Conservation (phyloP, 2,888 invertebrate species). For the Actias luna region DNA sequence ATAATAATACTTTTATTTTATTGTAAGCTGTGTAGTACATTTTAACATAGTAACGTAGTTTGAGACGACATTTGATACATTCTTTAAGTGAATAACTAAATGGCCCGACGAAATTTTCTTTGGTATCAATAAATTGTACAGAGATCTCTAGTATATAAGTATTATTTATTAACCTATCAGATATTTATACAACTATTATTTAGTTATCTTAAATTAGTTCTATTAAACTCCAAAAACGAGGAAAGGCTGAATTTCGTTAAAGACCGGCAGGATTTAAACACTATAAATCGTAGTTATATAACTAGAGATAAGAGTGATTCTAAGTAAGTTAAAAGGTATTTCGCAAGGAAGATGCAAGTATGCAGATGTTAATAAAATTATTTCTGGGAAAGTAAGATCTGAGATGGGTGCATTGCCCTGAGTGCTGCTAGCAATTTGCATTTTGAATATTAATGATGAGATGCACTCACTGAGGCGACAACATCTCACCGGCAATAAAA, state of each 20-base stretch:
- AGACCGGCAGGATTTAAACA: background rate
- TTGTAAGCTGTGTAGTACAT: background rate
- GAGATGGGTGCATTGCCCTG: constrained; percentile 72
- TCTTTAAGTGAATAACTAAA: too few species aligned
- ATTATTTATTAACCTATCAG: too few species aligned
- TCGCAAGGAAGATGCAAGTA: constrained; percentile 56
- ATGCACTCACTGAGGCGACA: constrained; percentile 58
- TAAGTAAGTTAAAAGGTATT: constrained; percentile 58
- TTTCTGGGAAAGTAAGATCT: constrained; percentile 76
- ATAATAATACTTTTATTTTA: background rate
- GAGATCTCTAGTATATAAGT: too few species aligned
- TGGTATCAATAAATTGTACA: too few species aligned
- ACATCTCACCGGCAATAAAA: constrained; percentile 40
- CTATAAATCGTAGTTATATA: constrained; percentile 13
- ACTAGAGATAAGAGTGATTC: constrained; percentile 36
- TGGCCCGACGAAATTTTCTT: too few species aligned
- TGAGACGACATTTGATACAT: too few species aligned
- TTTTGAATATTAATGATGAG: constrained; percentile 76
- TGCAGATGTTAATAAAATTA: constrained; percentile 78
- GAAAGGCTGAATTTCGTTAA: too few species aligned
- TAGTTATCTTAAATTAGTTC: too few species aligned
- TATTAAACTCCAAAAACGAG: too few species aligned
- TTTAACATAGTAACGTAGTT: background rate
- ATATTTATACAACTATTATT: too few species aligned
- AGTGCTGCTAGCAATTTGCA: constrained; percentile 72